Base-by-base conservation (phyloP, 2,113 vertebrate species). In the Dipodomys merriami region DNA sequence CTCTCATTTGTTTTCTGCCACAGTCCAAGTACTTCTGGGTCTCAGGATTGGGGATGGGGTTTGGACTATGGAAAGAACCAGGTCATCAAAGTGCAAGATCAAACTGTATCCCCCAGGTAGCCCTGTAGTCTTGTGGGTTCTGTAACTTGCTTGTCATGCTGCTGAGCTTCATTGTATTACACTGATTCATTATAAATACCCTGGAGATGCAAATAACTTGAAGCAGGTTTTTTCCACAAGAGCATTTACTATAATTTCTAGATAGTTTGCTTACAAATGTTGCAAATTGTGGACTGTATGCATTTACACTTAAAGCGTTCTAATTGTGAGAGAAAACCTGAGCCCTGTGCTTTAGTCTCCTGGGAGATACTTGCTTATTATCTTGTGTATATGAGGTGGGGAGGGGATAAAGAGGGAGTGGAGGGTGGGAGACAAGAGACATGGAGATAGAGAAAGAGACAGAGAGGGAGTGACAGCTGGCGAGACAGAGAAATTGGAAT, bases 251-350 rank as follows among this genome's bases (percentile, higher is more conserved):
- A 44, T 25, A 44, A 71, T 90, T 79, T 90, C 83, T 80, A 68
- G 83, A 53, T 84, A 69, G 18, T 30, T 67, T 83, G 78, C 71
- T 88, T 79, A 85, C 60, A 71, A 53, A 71, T 90, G 7, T 93
- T 86, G 5, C 79, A 57, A 68, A 19, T 78, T 73, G 12, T 77
- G 10, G 73, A 22, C 72, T 49, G 5, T 7, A 1, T 86, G 15
- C 22, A 68, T 69, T 79, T 68, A 27, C 30, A 76, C 27, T 94
- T 67, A 65, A 84, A 76, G 22, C 49, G n/a, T 87, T 33, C 73
- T 4, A 53, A n/a, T 53, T 92, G 2, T 35, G 84, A 9, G 78
- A 25, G 25, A 73, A 77, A 68, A n/a, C 20, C 16, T 53, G 35
- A 83, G 33, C 29, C 27, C 6, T 11, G 0, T 68, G 39, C 33